Base-by-base conservation (phyloP, 2,797 vertebrate genomes). In the Pelodytes ibericus region DNA sequence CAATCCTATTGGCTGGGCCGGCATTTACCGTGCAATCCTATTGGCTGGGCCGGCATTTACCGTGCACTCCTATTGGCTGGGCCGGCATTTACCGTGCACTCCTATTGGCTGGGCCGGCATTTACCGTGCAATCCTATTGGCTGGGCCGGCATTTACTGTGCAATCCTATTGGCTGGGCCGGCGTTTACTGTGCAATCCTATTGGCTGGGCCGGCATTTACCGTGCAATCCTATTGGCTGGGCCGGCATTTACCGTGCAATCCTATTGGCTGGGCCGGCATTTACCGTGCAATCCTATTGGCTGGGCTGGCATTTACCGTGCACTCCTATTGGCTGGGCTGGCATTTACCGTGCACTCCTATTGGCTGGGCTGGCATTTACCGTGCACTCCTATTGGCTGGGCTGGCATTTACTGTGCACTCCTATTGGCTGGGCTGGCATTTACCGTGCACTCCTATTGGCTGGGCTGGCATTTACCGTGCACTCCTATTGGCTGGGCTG, bases 121-220 rank as follows among this genome's bases (percentile, higher is more conserved):
- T n/a, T n/a, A n/a, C n/a, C 24, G 51, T 20, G 9, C 4, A 47
- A 49, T 27, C 25, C 62, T 26, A 3, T 24, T 39, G 61, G 3
- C 56, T 33, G 11, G 0, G 36, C 18, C 22, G n/a, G 26, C 61
- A n/a, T 8, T 16, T 4, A 8, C 11, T 10, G 18, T 11, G 44
- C 44, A 4, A 8, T 49, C 4, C 18, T 49, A 16, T 4, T 4
- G 47, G 18, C 56, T 33, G 11, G 0, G 36, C 18, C 22, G n/a
- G 26, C 61, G 18, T 8, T 16, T 4, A 8, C 11, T 22, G 15
- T 0, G 16, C 44, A 47, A 18, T n/a, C 4, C 11, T 2, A 47
- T 15, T 47, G 16, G 49, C n/a, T 13, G 10, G 85, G 98, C 98
- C 96, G n/a, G n/a, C n/a, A n/a, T n/a, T n/a, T n/a, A n/a, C n/a